A percentile compares a stretch with the other conserved stretches of the same genome.
Evolutionary conservation across 2,797 vertebrate species (phyloP).

Genomic region (Acrossocheilus fasciatus): DNA sequence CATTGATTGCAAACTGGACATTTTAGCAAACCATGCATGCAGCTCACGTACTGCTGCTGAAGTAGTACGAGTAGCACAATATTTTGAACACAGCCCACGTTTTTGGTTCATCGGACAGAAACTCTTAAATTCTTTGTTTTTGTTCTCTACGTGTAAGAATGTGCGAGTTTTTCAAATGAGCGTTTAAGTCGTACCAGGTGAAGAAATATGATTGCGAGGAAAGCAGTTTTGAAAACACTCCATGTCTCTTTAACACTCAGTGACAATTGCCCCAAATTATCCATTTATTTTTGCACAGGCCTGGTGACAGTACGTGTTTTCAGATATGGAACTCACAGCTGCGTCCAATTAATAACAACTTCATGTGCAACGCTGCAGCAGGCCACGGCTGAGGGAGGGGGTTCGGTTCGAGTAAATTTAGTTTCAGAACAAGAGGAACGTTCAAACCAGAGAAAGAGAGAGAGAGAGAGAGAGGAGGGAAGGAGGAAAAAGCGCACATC

Average conservation of each 20-base stretch:
- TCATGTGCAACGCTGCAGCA: slow-evolving; percentile 75
- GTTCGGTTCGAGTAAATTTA: slow-evolving; percentile 56
- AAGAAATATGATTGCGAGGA: slow-evolving; percentile 63
- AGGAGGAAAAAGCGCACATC: slow-evolving; percentile 82
- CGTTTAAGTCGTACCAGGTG: slow-evolving; percentile 63
- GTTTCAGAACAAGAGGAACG: slow-evolving; percentile 82
- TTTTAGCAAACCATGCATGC: background rate
- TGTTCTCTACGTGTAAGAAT: slow-evolving; percentile 49
- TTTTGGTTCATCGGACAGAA: slow-evolving; percentile 31
- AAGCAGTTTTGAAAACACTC: slow-evolving; percentile 62
- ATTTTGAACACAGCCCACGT: background rate
- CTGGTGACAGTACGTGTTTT: slow-evolving; percentile 83
- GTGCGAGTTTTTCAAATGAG: slow-evolving; percentile 55
- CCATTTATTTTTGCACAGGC: slow-evolving; percentile 83
- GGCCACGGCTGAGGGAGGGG: slow-evolving; percentile 58
- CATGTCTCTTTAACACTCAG: slow-evolving; percentile 74
- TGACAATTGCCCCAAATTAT: slow-evolving; percentile 82
- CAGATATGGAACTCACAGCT: slow-evolving; percentile 83
- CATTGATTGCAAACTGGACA: background rate
- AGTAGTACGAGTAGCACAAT: background rate
- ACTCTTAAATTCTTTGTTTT: slow-evolving; percentile 45
- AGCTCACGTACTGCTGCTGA: background rate
- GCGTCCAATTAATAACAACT: slow-evolving; percentile 84
- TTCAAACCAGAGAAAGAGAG: slow-evolving; percentile 61
- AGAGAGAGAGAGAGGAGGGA: slow-evolving; percentile 31